Evolutionary conservation across 2,797 vertebrate species (phyloP).

Genomic region (Emydoidea blandingii): DNA sequence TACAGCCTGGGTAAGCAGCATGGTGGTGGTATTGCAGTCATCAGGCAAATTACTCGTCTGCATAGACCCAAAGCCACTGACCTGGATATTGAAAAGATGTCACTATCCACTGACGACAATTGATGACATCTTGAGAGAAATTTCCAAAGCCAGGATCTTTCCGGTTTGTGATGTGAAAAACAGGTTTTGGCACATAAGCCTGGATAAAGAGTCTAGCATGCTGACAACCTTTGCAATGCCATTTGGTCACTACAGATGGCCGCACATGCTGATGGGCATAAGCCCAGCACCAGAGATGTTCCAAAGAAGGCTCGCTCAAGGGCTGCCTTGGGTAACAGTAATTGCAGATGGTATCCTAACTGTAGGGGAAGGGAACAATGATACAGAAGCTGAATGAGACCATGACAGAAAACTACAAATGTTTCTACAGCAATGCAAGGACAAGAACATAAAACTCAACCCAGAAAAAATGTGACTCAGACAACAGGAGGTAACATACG

Average conservation of each 20-base stretch:
- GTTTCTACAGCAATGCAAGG: too few species aligned
- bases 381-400: too few species aligned
- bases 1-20: not conserved
- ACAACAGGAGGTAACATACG: too few species aligned
- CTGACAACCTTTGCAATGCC: not conserved
- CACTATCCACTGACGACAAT: not conserved
- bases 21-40: not conserved
- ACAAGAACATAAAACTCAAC: too few species aligned
- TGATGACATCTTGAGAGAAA: too few species aligned
- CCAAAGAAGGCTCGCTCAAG: not conserved
- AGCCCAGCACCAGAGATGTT: not conserved
- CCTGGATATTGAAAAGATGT: not conserved
- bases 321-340: not conserved
- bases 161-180: not conserved
- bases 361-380: not conserved
- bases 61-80: not conserved
- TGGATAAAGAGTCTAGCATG: not conserved
- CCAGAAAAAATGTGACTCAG: too few species aligned
- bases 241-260: not conserved
- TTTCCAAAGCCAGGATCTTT: not conserved
- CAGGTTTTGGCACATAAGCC: not conserved
- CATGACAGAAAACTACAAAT: too few species aligned
- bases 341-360: not conserved
- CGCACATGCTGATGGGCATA: not conserved
- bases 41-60: not conserved